phyloP scores from a whole-genome alignment of 2,888 invertebrate genomes.

The Flabesymbios commensalis region DNA sequence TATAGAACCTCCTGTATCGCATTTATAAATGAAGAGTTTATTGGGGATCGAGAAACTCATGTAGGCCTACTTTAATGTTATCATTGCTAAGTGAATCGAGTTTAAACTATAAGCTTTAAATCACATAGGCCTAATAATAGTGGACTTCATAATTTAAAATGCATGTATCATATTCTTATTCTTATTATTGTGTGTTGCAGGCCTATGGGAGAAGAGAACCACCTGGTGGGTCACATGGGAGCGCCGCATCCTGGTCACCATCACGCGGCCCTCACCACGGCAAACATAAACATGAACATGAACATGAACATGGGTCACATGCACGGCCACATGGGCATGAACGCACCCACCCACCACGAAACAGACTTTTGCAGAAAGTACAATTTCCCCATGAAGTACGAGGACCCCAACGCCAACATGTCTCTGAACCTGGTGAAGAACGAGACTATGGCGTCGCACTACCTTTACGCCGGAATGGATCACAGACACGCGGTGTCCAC shows the following conservation, averaged over 20 bases:
- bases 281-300: slow-evolving; percentile 2
- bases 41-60: too few species aligned
- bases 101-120: too few species aligned
- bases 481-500: too few species aligned
- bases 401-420: not conserved
- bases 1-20: too few species aligned
- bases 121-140: too few species aligned
- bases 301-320: not conserved
- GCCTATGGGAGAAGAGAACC: not conserved
- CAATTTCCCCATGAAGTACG: not conserved
- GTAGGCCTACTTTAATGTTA: too few species aligned
- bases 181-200: too few species aligned
- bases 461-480: too few species aligned
- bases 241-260: slow-evolving; percentile 3
- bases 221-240: not conserved
- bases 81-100: too few species aligned
- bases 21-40: too few species aligned
- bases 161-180: too few species aligned
- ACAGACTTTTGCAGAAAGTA: not conserved
- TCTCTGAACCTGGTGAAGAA: not conserved
- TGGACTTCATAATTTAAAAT: too few species aligned
- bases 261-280: not conserved
- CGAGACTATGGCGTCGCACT: not conserved
- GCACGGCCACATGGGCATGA: not conserved
- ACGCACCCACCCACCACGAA: not conserved